Conservation (phyloP, 2,113 vertebrate species). For the Dromiciops gliroides region DNA sequence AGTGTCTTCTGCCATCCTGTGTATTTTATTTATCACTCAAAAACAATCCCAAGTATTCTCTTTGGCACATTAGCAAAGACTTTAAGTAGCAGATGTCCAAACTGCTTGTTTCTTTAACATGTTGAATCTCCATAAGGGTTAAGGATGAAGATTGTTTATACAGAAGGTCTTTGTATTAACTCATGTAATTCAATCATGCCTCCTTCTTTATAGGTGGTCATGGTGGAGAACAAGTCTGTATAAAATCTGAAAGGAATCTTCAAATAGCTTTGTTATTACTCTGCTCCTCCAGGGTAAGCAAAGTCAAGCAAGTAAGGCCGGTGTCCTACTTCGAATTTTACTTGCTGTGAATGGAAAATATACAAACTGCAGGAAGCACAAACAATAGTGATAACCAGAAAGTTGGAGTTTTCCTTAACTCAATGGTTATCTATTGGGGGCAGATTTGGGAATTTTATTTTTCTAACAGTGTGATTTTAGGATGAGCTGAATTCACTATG, state of each 20-base stretch:
- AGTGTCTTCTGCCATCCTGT: conserved; percentile 78
- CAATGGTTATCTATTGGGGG: conserved; percentile 63
- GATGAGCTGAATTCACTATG: conserved; percentile 43
- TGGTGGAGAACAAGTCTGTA: conserved; percentile 56
- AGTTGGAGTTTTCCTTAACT: conserved; percentile 23
- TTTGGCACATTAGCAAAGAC: conserved; percentile 76
- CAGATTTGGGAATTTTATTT: conserved; percentile 46
- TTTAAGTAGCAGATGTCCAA: conserved; percentile 84
- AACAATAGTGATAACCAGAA: conserved; percentile 39
- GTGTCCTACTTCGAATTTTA: conserved; percentile 60
- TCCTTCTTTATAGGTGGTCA: conserved; percentile 48
- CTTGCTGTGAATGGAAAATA: conserved; percentile 63
- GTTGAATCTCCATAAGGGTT: conserved; percentile 73
- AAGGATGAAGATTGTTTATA: conserved; percentile 64
- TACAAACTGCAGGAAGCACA: conserved; percentile 11
- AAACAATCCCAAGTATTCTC: conserved; percentile 80
- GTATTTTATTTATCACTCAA: conserved; percentile 81
- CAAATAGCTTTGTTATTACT: conserved; percentile 40
- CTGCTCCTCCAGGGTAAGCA: conserved; percentile 59
- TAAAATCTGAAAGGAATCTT: conserved; percentile 55
- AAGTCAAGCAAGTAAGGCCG: neutral
- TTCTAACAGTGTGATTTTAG: conserved; percentile 65
- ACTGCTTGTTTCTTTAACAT: conserved; percentile 72
- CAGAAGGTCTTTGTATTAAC: conserved; percentile 58
- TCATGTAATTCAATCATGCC: conserved; percentile 59